Evolutionary conservation across 2,797 vertebrate species (phyloP).

Genomic region (Hyperoplus lanceolatus): DNA sequence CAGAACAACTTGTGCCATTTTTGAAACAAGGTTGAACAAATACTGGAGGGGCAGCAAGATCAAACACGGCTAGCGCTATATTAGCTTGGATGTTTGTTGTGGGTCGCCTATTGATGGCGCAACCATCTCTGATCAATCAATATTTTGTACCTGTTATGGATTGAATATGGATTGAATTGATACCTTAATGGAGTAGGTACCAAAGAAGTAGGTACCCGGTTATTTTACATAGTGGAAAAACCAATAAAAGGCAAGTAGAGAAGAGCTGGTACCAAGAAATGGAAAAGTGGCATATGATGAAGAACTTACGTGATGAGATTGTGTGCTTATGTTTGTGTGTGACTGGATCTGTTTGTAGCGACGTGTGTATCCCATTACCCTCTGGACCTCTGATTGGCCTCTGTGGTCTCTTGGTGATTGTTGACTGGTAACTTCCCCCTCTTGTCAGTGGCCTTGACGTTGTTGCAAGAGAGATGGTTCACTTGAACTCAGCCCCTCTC

Average conservation of each 20-base stretch:
- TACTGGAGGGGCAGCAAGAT: no score
- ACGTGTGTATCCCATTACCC: background rate
- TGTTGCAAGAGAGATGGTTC: constrained; percentile 50
- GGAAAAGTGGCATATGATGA: constrained; percentile 30
- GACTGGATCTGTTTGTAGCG: background rate
- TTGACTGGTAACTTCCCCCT: constrained; percentile 52
- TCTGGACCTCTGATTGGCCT: constrained; percentile 18
- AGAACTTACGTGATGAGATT: constrained; percentile 29
- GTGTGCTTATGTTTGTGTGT: background rate
- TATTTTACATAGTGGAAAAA: no score
- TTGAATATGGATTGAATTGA: no score
- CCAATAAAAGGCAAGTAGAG: constrained; percentile 7
- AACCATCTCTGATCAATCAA: no score
- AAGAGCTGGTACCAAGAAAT: constrained; percentile 12
- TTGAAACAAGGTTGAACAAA: no score
- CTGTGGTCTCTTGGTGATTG: constrained; percentile 31
- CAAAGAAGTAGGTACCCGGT: no score
- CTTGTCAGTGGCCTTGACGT: constrained; percentile 62
- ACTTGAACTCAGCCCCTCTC: constrained; percentile 37
- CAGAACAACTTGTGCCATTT: no score
- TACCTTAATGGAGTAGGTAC: no score
- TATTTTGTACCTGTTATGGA: no score
- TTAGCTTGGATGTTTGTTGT: no score
- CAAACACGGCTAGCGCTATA: no score
- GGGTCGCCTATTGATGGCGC: no score